Evolutionary conservation across 2,113 vertebrate species (phyloP), one percentile per base, ranked within the genome.

Genomic region (Cardinalis cardinalis): DNA sequence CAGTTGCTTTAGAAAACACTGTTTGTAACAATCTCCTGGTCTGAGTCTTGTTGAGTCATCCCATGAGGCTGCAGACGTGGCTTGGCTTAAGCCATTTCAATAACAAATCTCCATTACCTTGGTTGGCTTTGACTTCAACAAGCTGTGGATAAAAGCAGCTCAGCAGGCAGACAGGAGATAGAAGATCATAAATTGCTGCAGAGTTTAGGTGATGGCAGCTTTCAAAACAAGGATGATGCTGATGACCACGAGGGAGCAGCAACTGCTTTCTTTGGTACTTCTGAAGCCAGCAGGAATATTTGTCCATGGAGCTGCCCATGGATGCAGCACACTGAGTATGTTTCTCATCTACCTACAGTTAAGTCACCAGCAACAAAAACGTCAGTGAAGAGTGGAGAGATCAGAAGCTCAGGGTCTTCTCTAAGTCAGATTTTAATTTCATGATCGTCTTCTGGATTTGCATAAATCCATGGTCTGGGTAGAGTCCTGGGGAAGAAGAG

Each of bases 171-270:
- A 25, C 14, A 46, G 19, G 12, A 72, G 41, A 36, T 4, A 52
- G 38, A 58, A 49, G 16, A 43, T 48, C 0, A 0, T 28, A 58
- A 85, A 76, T n/a, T 66, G 32, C 56, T 87, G 31, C 44, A 53
- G 53, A 76, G 32, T 77, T 86, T 46, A 69, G 56, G 28, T 4
- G 1, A 16, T 17, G 21, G 48, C n/a, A 66, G 18, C 43, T 86
- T 88, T 53, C 58, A 74, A 32, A 86, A 40, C 14, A 73, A 17
- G 52, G 76, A 66, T 84, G 79, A 80, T 90, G 52, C 17, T 71
- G 43, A 55, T 90, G 80, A 88, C 80, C 88, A 93, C 8, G n/a
- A 92, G 65, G 60, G 92, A 95, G 88, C 88, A 94, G 72, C 88
- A 92, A 52, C 65, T 90, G 48, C 84, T 95, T 88, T 84, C 52